Evolutionary conservation across 2,888 invertebrate species (phyloP).

Genomic region (Allolobophora icterica): DNA sequence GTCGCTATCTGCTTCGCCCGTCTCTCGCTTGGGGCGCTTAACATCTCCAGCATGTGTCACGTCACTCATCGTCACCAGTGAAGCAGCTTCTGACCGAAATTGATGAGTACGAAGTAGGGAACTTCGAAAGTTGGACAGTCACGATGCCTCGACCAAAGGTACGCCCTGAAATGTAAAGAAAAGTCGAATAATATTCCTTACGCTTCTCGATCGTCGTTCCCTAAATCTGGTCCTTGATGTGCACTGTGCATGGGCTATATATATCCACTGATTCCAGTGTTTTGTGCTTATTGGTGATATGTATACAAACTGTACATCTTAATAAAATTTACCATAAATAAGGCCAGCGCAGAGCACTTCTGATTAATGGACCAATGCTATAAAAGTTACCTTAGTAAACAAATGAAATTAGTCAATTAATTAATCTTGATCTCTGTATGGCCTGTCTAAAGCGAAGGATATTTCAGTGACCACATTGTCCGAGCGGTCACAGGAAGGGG

Average conservation of each 20-base stretch:
- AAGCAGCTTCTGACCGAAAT: neutral
- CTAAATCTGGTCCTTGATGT: neutral
- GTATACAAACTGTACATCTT: no score
- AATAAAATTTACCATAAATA: no score
- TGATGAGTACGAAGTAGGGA: neutral
- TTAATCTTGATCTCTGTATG: no score
- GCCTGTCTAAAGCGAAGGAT: no score
- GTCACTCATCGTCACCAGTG: neutral
- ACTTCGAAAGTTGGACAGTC: slow-evolving; percentile 1
- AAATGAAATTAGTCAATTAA: no score
- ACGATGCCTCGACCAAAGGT: neutral
- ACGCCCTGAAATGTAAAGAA: neutral
- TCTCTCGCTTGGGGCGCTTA: neutral
- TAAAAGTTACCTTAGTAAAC: no score
- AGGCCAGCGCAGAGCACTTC: no score
- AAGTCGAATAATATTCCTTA: neutral
- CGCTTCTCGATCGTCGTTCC: neutral
- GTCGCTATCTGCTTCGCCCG: slow-evolving; percentile 7
- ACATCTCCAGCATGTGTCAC: neutral
- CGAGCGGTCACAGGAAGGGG: slow-evolving; percentile 57
- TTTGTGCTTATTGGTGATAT: no score
- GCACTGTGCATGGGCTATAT: no score
- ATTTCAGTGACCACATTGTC: slow-evolving; percentile 61
- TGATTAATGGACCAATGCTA: no score
- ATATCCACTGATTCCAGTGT: no score